These are phyloP conservation scores for Takifugu bimaculatus DNA, from an alignment of 2,113 vertebrate genomes.

Conservation along the genomic window DNA sequence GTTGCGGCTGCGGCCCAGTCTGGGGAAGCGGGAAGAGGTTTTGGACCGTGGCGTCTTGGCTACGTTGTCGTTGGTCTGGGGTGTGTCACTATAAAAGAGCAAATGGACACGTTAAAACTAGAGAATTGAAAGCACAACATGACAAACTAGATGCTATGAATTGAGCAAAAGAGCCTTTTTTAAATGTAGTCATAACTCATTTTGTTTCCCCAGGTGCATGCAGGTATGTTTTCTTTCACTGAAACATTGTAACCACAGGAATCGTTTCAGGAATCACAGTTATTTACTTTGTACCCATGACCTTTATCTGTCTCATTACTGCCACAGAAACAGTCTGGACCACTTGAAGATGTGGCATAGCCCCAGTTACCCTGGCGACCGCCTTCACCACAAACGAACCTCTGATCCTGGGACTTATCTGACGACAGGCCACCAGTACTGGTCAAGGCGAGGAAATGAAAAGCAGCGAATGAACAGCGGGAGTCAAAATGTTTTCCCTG, in stretches of 20 bases:
- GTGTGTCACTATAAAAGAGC: constrained; percentile 77
- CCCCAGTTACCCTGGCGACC: constrained; percentile 31
- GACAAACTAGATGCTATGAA: not conserved
- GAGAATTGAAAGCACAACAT: not conserved
- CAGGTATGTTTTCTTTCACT: not conserved
- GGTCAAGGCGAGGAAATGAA: constrained; percentile 35
- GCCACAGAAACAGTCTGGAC: constrained; percentile 19
- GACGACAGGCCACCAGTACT: constrained; percentile 31
- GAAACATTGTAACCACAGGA: not conserved
- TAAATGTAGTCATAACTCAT: no score
- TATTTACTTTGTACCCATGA: not conserved
- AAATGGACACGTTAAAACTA: constrained; percentile 6
- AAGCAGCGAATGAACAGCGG: constrained; percentile 6
- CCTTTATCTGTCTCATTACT: constrained; percentile 1
- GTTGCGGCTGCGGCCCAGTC: constrained; percentile 80
- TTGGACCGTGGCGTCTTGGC: constrained; percentile 79
- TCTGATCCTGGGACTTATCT: constrained; percentile 28
- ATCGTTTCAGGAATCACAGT: not conserved
- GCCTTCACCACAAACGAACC: constrained; percentile 16
- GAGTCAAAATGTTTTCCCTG: constrained; percentile 12
- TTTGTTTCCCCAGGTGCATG: no score
- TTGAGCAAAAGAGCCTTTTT: no score
- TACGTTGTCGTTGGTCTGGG: constrained; percentile 75
- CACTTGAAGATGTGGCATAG: constrained; percentile 32
- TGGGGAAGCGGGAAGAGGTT: constrained; percentile 82